These are phyloP conservation scores for Drosophila carrolli DNA, from an alignment of 1,140 invertebrate species.

Conservation along the genomic window DNA sequence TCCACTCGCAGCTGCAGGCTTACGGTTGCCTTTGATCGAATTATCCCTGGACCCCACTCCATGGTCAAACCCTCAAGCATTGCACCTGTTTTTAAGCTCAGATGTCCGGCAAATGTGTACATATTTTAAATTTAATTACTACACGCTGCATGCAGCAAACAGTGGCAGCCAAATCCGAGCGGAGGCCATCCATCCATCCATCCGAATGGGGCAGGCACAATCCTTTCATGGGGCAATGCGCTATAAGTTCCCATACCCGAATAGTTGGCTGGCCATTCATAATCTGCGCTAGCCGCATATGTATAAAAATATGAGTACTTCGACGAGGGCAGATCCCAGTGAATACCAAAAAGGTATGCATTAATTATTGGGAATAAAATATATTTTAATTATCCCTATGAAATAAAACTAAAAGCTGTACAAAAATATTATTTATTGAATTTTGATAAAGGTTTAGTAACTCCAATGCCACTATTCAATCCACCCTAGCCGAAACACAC, in stretches of 20 bases:
- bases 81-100: constrained; percentile 70
- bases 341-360: too few species aligned
- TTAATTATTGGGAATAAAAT: too few species aligned
- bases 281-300: constrained; percentile 51
- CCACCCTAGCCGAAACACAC: constrained; percentile 20
- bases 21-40: constrained; percentile 77
- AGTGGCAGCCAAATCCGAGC: constrained; percentile 65
- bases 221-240: constrained; percentile 55
- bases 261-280: constrained; percentile 72
- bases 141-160: constrained; percentile 58
- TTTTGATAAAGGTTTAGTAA: too few species aligned
- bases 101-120: constrained; percentile 67
- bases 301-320: constrained; percentile 30
- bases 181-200: constrained; percentile 39
- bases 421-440: too few species aligned
- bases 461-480: background rate
- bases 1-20: constrained; percentile 44
- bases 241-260: constrained; percentile 63
- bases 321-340: constrained; percentile 22
- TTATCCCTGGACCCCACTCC: constrained; percentile 45
- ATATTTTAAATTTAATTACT: constrained; percentile 83
- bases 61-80: background rate
- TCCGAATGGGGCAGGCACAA: constrained; percentile 30
- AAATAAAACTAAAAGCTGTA: background rate
- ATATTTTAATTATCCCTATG: too few species aligned